phyloP scores from a whole-genome alignment of 2,888 invertebrate species.

The Luperina nickerlii region DNA sequence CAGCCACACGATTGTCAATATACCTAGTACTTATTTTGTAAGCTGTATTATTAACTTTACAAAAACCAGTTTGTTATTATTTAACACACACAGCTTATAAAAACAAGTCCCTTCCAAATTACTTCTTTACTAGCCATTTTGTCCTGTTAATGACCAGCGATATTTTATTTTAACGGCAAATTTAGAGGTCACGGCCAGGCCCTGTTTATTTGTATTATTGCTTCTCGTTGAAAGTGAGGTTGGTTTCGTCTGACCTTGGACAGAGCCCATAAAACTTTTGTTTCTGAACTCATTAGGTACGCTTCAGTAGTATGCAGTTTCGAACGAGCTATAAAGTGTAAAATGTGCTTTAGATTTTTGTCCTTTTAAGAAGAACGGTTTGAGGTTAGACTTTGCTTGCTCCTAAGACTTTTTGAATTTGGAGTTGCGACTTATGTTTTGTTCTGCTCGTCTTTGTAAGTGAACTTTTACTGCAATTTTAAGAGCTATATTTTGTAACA shows the following conservation, averaged over 20 bases:
- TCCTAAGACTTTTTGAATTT: background rate
- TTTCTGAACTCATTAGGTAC: conserved; percentile 42
- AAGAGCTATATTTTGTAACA: background rate
- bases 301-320: conserved; percentile 18
- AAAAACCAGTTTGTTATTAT: background rate
- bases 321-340: conserved; percentile 1
- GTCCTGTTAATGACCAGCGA: conserved; percentile 41
- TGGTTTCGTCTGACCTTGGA: conserved; percentile 38
- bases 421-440: background rate
- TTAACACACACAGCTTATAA: conserved; percentile 6
- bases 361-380: background rate
- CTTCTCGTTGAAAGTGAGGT: conserved; percentile 43
- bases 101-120: conserved; percentile 9
- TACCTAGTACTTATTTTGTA: background rate
- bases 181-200: conserved; percentile 47
- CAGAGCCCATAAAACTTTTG: conserved; percentile 50
- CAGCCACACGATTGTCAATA: background rate
- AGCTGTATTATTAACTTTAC: background rate
- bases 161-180: conserved; percentile 48
- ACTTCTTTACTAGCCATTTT: conserved; percentile 19
- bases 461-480: background rate
- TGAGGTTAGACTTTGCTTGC: background rate
- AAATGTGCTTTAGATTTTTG: conserved; percentile 17
- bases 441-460: background rate
- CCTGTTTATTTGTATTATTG: conserved; percentile 50